phyloP scores from a whole-genome alignment of 1,140 invertebrate genomes.

The Agraylea sexmaculata region DNA sequence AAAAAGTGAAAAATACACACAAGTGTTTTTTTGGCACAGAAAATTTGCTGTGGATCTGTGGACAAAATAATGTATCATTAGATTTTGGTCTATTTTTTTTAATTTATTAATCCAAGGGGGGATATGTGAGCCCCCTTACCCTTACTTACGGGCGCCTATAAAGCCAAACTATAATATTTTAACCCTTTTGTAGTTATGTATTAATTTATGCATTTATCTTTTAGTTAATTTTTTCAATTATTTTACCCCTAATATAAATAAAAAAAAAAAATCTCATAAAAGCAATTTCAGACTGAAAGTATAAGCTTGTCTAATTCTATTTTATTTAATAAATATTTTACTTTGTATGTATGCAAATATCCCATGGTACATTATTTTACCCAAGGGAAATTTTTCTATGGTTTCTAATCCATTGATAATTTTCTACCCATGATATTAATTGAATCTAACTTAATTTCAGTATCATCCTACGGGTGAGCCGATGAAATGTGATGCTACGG shows the following conservation, averaged over 20 bases:
- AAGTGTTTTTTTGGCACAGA: no score
- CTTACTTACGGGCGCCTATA: no score
- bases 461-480: conserved; percentile 22
- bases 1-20: no score
- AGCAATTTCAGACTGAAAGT: neutral
- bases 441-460: conserved; percentile 7
- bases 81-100: no score
- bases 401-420: neutral
- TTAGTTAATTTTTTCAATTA: no score
- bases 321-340: neutral
- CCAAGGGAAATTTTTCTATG: neutral
- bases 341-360: neutral
- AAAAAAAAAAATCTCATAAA: neutral
- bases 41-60: neutral
- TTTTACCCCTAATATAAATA: no score
- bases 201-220: no score
- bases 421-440: neutral
- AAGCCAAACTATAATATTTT: no score
- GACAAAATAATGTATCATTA: neutral
- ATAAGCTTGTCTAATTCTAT: neutral
- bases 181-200: no score
- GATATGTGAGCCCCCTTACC: no score
- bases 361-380: neutral
- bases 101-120: no score
- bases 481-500: conserved; percentile 18